phyloP scores from a whole-genome alignment of 2,113 vertebrate genomes.

The Steatornis caripensis region DNA sequence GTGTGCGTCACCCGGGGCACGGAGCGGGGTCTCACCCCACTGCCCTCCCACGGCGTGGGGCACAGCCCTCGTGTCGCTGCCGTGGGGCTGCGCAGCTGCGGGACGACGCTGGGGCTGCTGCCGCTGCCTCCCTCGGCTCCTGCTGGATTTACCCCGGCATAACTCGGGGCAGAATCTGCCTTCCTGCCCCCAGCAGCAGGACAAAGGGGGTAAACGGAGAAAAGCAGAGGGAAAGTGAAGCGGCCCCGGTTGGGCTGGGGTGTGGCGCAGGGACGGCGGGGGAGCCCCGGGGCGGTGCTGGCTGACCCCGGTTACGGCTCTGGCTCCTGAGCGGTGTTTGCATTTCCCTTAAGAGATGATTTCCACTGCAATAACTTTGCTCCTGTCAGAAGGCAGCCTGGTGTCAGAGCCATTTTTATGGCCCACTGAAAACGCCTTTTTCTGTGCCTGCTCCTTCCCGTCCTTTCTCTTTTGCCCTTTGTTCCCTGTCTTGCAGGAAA shows the following conservation, averaged over 20 bases:
- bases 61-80: not conserved
- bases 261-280: fast-evolving
- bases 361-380: not conserved
- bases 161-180: not conserved
- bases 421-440: not conserved
- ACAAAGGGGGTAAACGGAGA: not conserved
- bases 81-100: not conserved
- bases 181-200: fast-evolving
- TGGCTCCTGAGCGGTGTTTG: not conserved
- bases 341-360: not conserved
- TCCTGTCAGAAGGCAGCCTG: not conserved
- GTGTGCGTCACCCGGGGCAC: too few species aligned
- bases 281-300: not conserved
- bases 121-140: not conserved
- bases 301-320: fast-evolving
- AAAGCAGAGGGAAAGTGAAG: not conserved
- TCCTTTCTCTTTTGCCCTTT: not conserved
- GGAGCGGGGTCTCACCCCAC: not conserved
- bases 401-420: not conserved
- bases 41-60: fast-evolving
- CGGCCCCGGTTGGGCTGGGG: fast-evolving
- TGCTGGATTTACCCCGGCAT: fast-evolving
- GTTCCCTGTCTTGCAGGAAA: not conserved
- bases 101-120: not conserved
- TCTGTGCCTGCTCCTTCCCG: not conserved